Conservation (phyloP, 2,113 vertebrate genomes). For the Clarias batrachus region DNA sequence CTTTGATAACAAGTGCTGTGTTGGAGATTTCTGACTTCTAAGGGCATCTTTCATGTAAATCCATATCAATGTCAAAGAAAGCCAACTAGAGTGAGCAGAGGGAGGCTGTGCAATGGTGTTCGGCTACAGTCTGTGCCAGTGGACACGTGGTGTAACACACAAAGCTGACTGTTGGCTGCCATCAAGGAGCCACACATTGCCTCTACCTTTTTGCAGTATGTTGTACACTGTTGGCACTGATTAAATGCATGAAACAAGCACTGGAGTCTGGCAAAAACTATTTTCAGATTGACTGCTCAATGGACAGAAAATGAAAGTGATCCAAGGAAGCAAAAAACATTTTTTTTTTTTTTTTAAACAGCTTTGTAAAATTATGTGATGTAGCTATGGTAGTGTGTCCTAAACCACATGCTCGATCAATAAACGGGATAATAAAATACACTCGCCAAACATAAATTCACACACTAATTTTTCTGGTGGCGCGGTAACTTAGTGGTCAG, state of each 20-base stretch:
- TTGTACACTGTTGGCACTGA: neutral
- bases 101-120: neutral
- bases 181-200: neutral
- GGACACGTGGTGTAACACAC: constrained; percentile 14
- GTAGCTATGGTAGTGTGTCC: neutral
- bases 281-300: neutral
- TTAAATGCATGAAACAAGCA: constrained; percentile 2
- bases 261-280: neutral
- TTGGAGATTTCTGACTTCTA: neutral
- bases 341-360: neutral
- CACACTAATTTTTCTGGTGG: too few species aligned
- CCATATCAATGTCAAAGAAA: neutral
- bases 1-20: neutral
- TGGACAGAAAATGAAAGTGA: neutral
- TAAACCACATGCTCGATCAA: neutral
- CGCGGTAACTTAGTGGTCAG: too few species aligned
- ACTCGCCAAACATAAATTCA: too few species aligned
- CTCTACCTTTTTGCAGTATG: neutral
- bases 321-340: neutral
- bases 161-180: constrained; percentile 15
- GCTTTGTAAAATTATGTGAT: neutral
- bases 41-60: neutral
- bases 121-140: constrained; percentile 5
- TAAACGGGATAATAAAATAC: neutral
- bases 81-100: neutral